These are phyloP conservation scores for Oreocharis arfaki DNA, from an alignment of 2,113 vertebrate species.

Conservation along the genomic window DNA sequence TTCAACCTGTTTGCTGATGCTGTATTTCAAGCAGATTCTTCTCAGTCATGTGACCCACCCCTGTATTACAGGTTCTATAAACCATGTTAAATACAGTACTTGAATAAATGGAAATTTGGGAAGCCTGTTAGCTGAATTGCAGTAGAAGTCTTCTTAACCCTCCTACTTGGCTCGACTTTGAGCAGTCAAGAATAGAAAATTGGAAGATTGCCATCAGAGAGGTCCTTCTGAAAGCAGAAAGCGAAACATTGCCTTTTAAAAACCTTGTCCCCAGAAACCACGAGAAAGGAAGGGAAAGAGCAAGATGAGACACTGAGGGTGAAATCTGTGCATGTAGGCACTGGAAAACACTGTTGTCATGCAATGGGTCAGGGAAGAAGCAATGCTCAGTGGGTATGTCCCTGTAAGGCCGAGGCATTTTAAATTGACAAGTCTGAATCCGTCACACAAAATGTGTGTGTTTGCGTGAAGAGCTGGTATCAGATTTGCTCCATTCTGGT, in stretches of 20 bases:
- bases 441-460: fast-evolving
- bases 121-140: background rate
- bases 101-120: background rate
- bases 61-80: background rate
- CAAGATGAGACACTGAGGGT: background rate
- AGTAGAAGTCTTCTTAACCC: background rate
- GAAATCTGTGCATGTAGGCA: background rate
- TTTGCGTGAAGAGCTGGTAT: fast-evolving
- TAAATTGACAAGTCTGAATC: background rate
- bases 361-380: background rate
- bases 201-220: background rate
- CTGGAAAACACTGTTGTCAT: background rate
- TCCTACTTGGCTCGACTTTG: background rate
- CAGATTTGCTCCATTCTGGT: background rate
- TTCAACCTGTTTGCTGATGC: background rate
- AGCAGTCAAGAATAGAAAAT: background rate
- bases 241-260: background rate
- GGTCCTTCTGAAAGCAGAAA: background rate
- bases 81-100: background rate
- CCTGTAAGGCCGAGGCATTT: background rate
- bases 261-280: background rate
- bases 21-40: background rate
- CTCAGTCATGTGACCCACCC: background rate
- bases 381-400: background rate
- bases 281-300: background rate